Evolutionary conservation across 1,140 invertebrate genomes (phyloP).

Genomic region (Platyscapa corneri): DNA sequence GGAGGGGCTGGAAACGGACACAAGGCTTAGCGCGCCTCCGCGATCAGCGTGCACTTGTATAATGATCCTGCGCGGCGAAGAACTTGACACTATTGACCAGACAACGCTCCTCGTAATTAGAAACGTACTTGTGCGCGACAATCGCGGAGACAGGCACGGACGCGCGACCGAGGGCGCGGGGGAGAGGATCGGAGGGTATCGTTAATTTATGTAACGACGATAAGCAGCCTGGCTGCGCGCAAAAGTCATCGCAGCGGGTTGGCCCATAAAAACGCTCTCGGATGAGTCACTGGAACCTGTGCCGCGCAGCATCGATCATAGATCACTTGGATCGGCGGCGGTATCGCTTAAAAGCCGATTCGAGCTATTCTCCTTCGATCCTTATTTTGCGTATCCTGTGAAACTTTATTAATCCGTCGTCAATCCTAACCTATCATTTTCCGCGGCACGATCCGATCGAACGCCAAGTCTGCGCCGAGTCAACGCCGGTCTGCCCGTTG

Average conservation of each 20-base stretch:
- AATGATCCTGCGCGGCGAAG: slow-evolving; percentile 14
- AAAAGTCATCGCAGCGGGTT: too few species aligned
- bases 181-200: neutral
- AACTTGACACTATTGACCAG: slow-evolving; percentile 49
- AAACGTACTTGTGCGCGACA: neutral
- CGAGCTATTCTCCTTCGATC: neutral
- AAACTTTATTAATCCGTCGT: neutral
- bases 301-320: neutral
- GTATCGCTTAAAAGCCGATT: neutral
- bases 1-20: slow-evolving; percentile 44
- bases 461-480: neutral
- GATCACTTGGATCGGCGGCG: neutral
- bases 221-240: too few species aligned
- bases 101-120: neutral
- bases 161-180: too few species aligned
- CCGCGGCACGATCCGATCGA: neutral
- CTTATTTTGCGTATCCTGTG: neutral
- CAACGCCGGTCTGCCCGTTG: neutral
- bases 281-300: neutral
- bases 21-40: slow-evolving; percentile 22
- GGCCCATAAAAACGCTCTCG: neutral
- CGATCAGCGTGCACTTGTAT: slow-evolving; percentile 36
- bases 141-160: neutral
- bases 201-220: neutral
- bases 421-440: neutral